Percentiles rank a stretch among this genome's conserved stretches.
phyloP scores from a whole-genome alignment of 2,113 vertebrate species.

The Gila orcuttii region DNA sequence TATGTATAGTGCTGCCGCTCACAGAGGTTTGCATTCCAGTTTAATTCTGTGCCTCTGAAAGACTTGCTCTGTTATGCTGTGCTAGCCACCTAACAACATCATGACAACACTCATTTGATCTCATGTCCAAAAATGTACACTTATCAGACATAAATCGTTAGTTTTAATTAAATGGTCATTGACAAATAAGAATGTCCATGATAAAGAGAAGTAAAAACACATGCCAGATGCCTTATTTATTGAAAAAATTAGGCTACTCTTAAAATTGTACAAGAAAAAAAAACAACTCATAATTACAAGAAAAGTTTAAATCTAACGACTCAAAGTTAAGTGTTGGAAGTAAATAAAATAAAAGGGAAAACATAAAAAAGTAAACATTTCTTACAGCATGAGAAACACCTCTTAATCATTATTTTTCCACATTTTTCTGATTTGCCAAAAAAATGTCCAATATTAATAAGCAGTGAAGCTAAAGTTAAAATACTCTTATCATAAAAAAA shows the following conservation, averaged over 20 bases:
- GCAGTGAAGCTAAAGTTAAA: neutral
- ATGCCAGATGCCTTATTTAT: too few species aligned
- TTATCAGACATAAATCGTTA: conserved; percentile 15
- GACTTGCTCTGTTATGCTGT: conserved; percentile 67
- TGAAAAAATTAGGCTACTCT: too few species aligned
- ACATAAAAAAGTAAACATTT: too few species aligned
- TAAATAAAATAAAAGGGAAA: too few species aligned
- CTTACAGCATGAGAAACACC: too few species aligned
- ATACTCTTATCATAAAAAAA: neutral
- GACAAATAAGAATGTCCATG: neutral
- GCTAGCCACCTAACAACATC: neutral
- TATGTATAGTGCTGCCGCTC: conserved; percentile 54
- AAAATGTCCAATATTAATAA: neutral
- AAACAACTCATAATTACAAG: too few species aligned
- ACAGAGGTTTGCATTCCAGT: conserved; percentile 55
- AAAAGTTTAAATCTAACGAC: too few species aligned
- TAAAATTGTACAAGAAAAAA: too few species aligned
- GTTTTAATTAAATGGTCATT: neutral
- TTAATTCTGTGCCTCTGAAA: conserved; percentile 70
- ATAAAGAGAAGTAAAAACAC: neutral
- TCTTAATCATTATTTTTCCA: too few species aligned
- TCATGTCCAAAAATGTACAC: conserved; percentile 17
- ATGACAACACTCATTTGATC: conserved; percentile 5
- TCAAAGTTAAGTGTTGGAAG: too few species aligned
- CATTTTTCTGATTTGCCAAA: too few species aligned